A percentile compares a stretch with the other conserved stretches of the same genome.
These are phyloP conservation scores for Eucidaris tribuloides DNA, from an alignment of 35 echinoderm and acorn worm species.

Conservation along the genomic window DNA sequence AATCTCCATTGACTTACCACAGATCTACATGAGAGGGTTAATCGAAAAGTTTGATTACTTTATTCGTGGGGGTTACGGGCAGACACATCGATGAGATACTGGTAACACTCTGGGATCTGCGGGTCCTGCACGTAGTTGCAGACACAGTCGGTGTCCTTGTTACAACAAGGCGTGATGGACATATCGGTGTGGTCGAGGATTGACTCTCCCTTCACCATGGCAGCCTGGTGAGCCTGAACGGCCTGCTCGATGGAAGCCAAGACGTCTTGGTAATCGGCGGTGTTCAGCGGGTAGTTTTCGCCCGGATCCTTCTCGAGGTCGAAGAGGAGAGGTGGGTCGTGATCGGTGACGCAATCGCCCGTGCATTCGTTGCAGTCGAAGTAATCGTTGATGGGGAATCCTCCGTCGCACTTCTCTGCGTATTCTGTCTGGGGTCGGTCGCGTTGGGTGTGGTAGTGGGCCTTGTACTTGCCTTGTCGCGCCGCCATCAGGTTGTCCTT, in stretches of 20 bases:
- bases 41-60: no score
- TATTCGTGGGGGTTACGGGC: no score
- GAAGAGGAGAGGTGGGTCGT: constrained; percentile 50
- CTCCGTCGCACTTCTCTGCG: not conserved
- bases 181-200: not conserved
- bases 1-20: no score
- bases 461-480: constrained; percentile 41
- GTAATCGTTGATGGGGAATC: constrained; percentile 26
- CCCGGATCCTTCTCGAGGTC: constrained; percentile 40
- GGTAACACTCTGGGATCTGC: constrained; percentile 1
- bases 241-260: not conserved
- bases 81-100: not conserved
- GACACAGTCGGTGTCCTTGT: not conserved
- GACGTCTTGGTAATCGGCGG: not conserved
- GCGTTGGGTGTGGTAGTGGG: not conserved
- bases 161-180: not conserved
- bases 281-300: constrained; percentile 36
- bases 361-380: constrained; percentile 34
- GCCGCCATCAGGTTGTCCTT: constrained; percentile 38
- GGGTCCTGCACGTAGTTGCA: constrained; percentile 7
- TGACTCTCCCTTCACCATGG: not conserved
- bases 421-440: not conserved
- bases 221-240: not conserved
- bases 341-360: constrained; percentile 35
- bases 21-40: no score